Base-by-base conservation (phyloP, 2,113 vertebrate genomes). In the Plecturocebus donacophilus region DNA sequence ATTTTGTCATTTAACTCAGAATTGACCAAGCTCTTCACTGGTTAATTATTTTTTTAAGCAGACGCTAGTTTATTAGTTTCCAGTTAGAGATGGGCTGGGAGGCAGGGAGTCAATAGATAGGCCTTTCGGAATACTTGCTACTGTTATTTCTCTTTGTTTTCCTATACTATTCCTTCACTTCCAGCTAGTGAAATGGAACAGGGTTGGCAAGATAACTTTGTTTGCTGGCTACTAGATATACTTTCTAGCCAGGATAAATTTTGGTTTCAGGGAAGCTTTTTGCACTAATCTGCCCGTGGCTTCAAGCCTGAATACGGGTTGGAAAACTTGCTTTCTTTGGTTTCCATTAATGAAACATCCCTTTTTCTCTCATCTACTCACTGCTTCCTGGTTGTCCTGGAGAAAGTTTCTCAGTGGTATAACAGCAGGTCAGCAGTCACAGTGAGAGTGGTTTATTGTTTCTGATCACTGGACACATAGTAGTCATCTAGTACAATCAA, bases 11-110 rank as follows among this genome's bases (percentile, higher is more conserved):
- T 52, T 91, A 84, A 87, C 23, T 80, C n/a, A 81, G 13, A 96
- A 77, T 77, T 96, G 68, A 84, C 45, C 49, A 91, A 77, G 35
- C 23, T 52, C 35, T 94, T 80, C 45, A 45, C 30, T 54, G 32
- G 19, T 84, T 90, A 49, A 49, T 71, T 71, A 64, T 82, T 87
- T 73, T 73, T 77, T 77, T 17, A 83, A 87, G 68, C 56, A 85
- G 47, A 94, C 87, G 42, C 42, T n/a, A 75, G n/a, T 92, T 45
- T 94, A 77, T 84, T 84, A 91, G 47, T 90, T 71, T 84, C 38
- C 6, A 40, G 2, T 79, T 75, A 66, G 27, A 68, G 19, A 38
- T 81, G 17, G 58, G 3, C 83, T 93, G 11, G 4, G 54, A 73
- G 47, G 64, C 54, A 84, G 38, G 70, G 16, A 87, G 61, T 90